Percentiles rank a stretch among this genome's conserved stretches.
phyloP scores from a whole-genome alignment of 2,113 vertebrate genomes.

The Spermophilus dauricus region DNA sequence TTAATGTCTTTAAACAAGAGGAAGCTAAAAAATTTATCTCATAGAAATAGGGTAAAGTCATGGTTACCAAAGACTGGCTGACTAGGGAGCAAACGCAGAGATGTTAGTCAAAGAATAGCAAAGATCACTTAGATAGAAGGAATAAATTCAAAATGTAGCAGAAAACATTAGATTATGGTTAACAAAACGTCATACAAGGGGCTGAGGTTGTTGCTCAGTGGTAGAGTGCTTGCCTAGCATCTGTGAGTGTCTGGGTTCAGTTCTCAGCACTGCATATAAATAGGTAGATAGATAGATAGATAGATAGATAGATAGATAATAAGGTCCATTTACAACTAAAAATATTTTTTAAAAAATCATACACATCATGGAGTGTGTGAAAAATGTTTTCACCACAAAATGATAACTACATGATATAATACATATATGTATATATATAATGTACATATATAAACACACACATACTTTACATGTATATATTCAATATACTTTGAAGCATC shows the following conservation, averaged over 20 bases:
- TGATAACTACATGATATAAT: background rate
- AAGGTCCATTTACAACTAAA: no score
- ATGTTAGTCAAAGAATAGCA: background rate
- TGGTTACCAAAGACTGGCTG: background rate
- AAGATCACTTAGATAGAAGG: background rate
- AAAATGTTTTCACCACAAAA: background rate
- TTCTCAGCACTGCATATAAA: no score
- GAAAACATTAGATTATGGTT: background rate
- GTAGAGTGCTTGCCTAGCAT: no score
- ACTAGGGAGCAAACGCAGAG: rapidly evolving
- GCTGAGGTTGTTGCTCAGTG: no score
- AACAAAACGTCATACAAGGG: background rate
- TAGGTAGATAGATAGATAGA: no score
- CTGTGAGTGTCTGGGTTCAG: no score
- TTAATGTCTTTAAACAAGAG: background rate
- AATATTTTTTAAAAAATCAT: no score
- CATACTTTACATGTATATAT: no score
- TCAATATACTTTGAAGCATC: background rate
- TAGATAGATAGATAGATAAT: no score
- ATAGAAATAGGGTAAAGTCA: background rate
- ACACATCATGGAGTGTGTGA: no score
- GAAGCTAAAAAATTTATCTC: background rate
- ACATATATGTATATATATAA: background rate
- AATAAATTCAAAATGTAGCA: background rate
- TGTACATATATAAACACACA: no score